Evolutionary conservation across 2,888 invertebrate genomes (phyloP).

Genomic region (Stenotaenia linearis): DNA sequence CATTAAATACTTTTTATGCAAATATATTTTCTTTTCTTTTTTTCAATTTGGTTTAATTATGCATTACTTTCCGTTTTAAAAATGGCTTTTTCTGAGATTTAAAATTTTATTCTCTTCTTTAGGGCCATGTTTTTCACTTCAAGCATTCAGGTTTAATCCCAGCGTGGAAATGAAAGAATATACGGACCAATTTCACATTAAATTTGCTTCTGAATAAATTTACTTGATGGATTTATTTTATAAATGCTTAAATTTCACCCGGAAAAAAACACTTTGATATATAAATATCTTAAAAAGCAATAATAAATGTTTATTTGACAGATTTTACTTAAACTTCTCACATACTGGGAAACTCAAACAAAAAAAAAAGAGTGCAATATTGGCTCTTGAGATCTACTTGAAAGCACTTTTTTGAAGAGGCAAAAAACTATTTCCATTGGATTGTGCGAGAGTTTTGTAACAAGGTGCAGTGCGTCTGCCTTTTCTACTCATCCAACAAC

Average conservation of each 20-base stretch:
- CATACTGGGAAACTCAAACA: background rate
- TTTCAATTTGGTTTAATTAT: background rate
- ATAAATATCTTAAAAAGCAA: no score
- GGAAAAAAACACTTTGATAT: no score
- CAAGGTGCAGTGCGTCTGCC: slow-evolving; percentile 4
- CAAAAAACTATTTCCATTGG: slow-evolving; percentile 8
- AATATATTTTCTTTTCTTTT: background rate
- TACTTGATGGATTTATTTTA: background rate
- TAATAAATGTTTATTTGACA: background rate
- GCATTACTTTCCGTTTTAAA: background rate
- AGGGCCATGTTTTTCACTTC: background rate
- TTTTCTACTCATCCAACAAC: background rate
- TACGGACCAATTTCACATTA: background rate
- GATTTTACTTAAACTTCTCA: background rate
- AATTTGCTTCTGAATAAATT: background rate
- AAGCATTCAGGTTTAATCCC: background rate
- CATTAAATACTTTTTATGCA: no score
- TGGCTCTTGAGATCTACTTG: background rate
- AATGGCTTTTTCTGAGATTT: background rate
- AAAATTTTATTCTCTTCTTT: background rate
- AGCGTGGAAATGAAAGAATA: background rate
- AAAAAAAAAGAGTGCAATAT: background rate
- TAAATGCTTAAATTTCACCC: no score
- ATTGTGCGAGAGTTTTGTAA: slow-evolving; percentile 1
- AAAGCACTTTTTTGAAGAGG: background rate